These are phyloP conservation scores for Chrysochloris asiatica DNA, from an alignment of 2,113 vertebrate genomes.

Conservation along the genomic window DNA sequence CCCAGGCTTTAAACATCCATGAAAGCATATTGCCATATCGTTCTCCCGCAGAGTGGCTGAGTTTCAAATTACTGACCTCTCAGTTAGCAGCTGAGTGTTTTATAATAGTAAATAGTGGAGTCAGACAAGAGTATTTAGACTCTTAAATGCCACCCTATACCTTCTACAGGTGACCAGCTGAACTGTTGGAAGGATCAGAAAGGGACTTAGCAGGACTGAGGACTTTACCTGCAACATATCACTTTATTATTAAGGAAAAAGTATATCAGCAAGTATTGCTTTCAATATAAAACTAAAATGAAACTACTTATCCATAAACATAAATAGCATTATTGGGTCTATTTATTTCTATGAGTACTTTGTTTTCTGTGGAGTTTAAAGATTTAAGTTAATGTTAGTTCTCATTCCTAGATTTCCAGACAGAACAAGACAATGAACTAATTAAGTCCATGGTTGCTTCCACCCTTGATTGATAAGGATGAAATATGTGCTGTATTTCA, in stretches of 20 bases:
- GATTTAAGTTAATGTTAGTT: not conserved
- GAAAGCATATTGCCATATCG: too few species aligned
- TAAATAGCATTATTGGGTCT: constrained; percentile 21
- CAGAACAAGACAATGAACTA: constrained; percentile 16
- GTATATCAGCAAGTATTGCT: not conserved
- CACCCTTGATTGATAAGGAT: not conserved
- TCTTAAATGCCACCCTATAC: not conserved
- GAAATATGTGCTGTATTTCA: not conserved
- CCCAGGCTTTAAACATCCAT: too few species aligned
- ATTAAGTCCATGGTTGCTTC: not conserved
- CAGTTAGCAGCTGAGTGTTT: not conserved
- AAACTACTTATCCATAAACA: constrained; percentile 4
- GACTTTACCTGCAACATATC: not conserved
- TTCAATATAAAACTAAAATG: constrained; percentile 28
- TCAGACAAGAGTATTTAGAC: not conserved
- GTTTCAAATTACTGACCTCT: too few species aligned
- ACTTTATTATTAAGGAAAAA: constrained; percentile 6
- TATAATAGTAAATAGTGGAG: not conserved
- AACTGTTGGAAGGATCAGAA: not conserved
- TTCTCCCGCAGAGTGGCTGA: too few species aligned
- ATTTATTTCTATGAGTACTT: not conserved
- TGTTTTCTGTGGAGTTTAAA: constrained; percentile 25
- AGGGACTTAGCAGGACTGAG: not conserved
- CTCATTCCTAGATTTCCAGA: constrained; percentile 17
- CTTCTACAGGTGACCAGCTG: too few species aligned